Percentiles rank a stretch among this genome's conserved stretches.
Evolutionary conservation across 2,113 vertebrate genomes (phyloP).

Genomic region (Myanophis thanlyinensis): DNA sequence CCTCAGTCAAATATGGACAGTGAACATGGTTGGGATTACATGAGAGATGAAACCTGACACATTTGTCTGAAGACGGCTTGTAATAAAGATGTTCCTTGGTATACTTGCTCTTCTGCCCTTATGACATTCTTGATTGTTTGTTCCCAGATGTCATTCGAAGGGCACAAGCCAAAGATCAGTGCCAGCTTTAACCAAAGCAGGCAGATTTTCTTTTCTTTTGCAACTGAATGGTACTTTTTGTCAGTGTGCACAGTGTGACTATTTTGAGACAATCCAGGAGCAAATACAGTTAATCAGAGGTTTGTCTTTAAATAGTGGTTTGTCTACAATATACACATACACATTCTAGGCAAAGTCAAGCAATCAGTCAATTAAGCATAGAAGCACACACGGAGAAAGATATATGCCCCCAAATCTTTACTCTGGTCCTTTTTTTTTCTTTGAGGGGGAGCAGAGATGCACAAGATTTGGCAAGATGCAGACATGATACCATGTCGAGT

Average conservation of each 20-base stretch:
- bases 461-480: not conserved
- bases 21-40: not conserved
- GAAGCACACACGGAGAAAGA: too few species aligned
- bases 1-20: not conserved
- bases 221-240: not conserved
- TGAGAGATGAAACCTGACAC: not conserved
- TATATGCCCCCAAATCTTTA: too few species aligned
- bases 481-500: not conserved
- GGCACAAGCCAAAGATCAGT: not conserved
- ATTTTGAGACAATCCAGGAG: too few species aligned
- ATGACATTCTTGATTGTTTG: not conserved
- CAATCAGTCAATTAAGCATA: too few species aligned
- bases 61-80: not conserved
- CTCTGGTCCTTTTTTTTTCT: too few species aligned
- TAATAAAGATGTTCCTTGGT: not conserved
- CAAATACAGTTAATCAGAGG: too few species aligned
- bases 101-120: not conserved
- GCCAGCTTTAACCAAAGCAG: not conserved
- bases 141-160: not conserved
- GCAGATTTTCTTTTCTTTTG: not conserved
- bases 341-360: too few species aligned
- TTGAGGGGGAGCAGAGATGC: not conserved
- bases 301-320: too few species aligned
- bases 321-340: too few species aligned
- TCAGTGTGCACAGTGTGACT: too few species aligned